Percentiles rank a stretch among this genome's conserved stretches.
Conservation (phyloP, 1,140 invertebrate species). For the Hylaeus volcanicus region DNA sequence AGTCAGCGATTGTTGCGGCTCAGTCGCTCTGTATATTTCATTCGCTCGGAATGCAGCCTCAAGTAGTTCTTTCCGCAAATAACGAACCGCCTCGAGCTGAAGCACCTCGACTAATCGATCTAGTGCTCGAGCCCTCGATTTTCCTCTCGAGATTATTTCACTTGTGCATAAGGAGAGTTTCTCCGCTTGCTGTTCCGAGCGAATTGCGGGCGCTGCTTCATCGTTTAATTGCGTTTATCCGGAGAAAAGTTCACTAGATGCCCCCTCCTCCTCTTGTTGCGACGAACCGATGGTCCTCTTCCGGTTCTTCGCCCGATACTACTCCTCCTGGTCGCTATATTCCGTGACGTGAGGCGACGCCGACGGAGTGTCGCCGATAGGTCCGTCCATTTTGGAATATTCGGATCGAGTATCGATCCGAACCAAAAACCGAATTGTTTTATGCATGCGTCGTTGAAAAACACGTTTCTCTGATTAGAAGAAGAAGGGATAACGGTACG, state of each 20-base stretch:
- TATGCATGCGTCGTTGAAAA: too few relatives aligned
- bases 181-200: slow-evolving; percentile 30
- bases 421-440: too few relatives aligned
- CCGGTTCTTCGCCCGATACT: slow-evolving; percentile 1
- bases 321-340: background rate
- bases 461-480: background rate
- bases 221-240: slow-evolving; percentile 58
- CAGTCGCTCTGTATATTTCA: slow-evolving; percentile 1
- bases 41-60: slow-evolving; percentile 13
- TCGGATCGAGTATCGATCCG: too few relatives aligned
- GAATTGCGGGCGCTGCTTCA: slow-evolving; percentile 48
- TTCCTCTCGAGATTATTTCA: slow-evolving; percentile 51
- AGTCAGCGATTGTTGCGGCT: slow-evolving; percentile 4
- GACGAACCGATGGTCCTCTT: slow-evolving; percentile 18
- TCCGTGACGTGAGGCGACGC: background rate
- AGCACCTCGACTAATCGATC: slow-evolving; percentile 33
- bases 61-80: slow-evolving; percentile 32
- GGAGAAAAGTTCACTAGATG: slow-evolving; percentile 50
- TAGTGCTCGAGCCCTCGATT: slow-evolving; percentile 37
- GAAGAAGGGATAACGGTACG: background rate
- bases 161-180: slow-evolving; percentile 41
- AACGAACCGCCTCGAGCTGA: slow-evolving; percentile 21
- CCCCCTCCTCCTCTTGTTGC: background rate
- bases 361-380: slow-evolving; percentile 13
- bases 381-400: too few relatives aligned